These are phyloP conservation scores for Ectropis crepuscularia DNA, from an alignment of 2,888 invertebrate species.

Conservation along the genomic window DNA sequence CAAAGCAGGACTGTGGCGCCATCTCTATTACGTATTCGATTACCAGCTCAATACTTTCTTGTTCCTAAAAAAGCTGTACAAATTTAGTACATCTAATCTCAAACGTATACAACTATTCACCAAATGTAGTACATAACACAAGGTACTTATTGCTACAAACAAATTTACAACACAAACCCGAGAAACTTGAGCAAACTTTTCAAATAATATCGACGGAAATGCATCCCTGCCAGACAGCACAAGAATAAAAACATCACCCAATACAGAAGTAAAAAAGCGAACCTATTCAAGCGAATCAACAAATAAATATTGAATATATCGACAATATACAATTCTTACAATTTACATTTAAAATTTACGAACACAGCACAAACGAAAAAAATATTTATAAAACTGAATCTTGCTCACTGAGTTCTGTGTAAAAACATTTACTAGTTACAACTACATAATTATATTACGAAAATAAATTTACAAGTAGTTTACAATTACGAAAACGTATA, in stretches of 20 bases:
- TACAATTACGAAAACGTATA: conserved; percentile 80
- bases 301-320: conserved; percentile 83
- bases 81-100: conserved; percentile 13
- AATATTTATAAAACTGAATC: conserved; percentile 63
- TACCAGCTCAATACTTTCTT: too few relatives aligned
- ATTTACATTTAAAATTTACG: conserved; percentile 81
- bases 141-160: conserved; percentile 66
- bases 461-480: conserved; percentile 81
- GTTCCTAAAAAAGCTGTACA: background rate
- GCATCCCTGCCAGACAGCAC: conserved; percentile 78
- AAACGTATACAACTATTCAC: conserved; percentile 28
- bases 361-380: conserved; percentile 85
- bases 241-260: conserved; percentile 60
- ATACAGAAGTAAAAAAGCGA: conserved; percentile 62
- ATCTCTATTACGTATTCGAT: too few relatives aligned
- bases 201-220: conserved; percentile 61
- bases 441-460: conserved; percentile 70
- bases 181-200: conserved; percentile 77
- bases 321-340: conserved; percentile 84
- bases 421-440: conserved; percentile 77
- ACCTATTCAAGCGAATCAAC: conserved; percentile 80
- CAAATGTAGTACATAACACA: conserved; percentile 51
- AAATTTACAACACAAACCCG: conserved; percentile 72
- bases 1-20: too few relatives aligned
- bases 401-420: conserved; percentile 73